These are phyloP conservation scores for Octopus sinensis DNA, from an alignment of 1,140 invertebrate species.

Conservation along the genomic window DNA sequence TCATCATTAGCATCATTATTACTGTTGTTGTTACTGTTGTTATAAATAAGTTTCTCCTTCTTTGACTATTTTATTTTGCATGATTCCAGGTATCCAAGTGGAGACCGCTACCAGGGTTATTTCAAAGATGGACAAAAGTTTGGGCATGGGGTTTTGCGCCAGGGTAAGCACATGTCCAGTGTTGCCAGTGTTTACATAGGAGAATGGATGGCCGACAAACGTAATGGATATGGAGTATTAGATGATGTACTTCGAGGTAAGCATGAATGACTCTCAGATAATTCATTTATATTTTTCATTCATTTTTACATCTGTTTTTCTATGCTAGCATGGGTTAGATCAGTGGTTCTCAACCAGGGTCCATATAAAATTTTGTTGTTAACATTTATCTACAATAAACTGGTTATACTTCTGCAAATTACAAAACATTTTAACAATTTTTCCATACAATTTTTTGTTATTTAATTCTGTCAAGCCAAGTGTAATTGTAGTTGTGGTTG, in stretches of 20 bases:
- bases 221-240: slow-evolving; percentile 81
- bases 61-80: neutral
- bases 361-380: too few relatives aligned
- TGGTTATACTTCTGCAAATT: too few relatives aligned
- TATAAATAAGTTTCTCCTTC: too few relatives aligned
- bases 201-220: slow-evolving; percentile 74
- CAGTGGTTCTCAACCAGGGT: too few relatives aligned
- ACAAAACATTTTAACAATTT: too few relatives aligned
- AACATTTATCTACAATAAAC: too few relatives aligned
- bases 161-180: slow-evolving; percentile 73
- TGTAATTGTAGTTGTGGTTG: too few relatives aligned
- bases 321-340: too few relatives aligned
- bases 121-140: slow-evolving; percentile 79
- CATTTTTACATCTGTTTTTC: neutral
- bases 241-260: slow-evolving; percentile 70
- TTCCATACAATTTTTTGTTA: too few relatives aligned
- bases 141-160: slow-evolving; percentile 78
- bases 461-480: too few relatives aligned
- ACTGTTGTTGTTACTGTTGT: too few relatives aligned
- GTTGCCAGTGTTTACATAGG: slow-evolving; percentile 79
- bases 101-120: slow-evolving; percentile 78
- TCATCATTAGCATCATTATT: too few relatives aligned
- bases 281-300: neutral
- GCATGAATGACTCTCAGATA: neutral
- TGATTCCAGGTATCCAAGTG: slow-evolving; percentile 62